Base-by-base conservation (phyloP, 1,140 invertebrate genomes). In the Drosophila pandora region DNA sequence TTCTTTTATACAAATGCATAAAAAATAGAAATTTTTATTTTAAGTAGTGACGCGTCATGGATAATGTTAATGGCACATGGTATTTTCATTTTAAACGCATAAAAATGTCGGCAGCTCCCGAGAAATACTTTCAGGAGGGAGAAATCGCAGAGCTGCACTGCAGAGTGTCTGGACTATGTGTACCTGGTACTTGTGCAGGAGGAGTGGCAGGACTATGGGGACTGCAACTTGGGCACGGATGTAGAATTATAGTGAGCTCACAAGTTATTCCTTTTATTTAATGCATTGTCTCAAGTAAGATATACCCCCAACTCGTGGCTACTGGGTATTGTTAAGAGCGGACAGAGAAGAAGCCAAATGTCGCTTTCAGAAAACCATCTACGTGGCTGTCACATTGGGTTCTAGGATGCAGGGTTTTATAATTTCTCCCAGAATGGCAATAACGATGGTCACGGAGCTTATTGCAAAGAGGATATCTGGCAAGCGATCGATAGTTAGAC, bases 21-120 rank as follows among this genome's bases (percentile, higher is more conserved):
- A 79, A 87, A 87, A 82, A 88, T 89, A 89, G 79, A 88, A 89
- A 84, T 83, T 89, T 89, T 89, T 88, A 88, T 88, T 88, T 87
- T 88, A 89, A 88, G 83, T 88, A 88, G 83, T 89, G 83, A 88
- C 83, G 83, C 83, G 83, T 88, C 83, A 79, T 76, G 83, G 83
- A 88, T 88, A 88, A 88, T 89, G 83, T 88, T 88, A 88, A 88
- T 88, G 83, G 84, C 84, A 89, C 83, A 83, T 89, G 78, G 83
- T 84, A 89, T 87, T 87, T 83, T 88, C 83, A 88, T 88, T 88
- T 89, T 75, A 76, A 88, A 89, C 84, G 72, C 84, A 88, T 88
- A 88, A 88, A 88, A 88, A 63, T 88, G 79, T 74, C 75, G 79
- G 60, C 65, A 49, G 63, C 62, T 53, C 56, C 54, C 49, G 55